Conservation (phyloP, 2,888 invertebrate genomes). For the Nezara viridula region DNA sequence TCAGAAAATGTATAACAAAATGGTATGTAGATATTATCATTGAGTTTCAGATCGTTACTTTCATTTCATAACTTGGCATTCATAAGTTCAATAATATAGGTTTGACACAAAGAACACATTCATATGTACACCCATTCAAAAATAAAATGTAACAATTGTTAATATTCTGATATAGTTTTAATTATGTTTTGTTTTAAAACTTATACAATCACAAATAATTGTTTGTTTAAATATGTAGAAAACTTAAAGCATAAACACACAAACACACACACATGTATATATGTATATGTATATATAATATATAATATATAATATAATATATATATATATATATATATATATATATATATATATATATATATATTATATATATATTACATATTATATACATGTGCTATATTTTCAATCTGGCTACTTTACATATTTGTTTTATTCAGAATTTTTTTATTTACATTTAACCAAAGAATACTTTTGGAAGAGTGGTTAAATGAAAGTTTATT, state of each 20-base stretch:
- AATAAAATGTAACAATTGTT: constrained; percentile 59
- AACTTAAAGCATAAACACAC: constrained; percentile 11
- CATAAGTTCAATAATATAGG: neutral
- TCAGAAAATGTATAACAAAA: constrained; percentile 29
- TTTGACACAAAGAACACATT: neutral
- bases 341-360: neutral
- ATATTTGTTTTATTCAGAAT: constrained; percentile 7
- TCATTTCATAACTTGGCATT: neutral
- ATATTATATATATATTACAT: neutral
- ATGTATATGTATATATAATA: neutral
- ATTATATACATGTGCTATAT: no score
- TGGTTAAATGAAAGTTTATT: constrained; percentile 55
- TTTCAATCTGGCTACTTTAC: constrained; percentile 52
- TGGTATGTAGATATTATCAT: neutral
- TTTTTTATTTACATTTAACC: constrained; percentile 55
- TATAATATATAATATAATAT: neutral
- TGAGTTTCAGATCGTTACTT: neutral
- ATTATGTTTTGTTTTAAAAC: constrained; percentile 57
- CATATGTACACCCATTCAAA: constrained; percentile 63
- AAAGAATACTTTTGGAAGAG: constrained; percentile 46
- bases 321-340: neutral
- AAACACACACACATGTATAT: neutral
- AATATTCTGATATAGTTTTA: constrained; percentile 5
- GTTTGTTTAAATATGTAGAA: constrained; percentile 46
- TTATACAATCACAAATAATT: constrained; percentile 27